Conservation (phyloP, 2,888 invertebrate genomes). For the Chloromyia formosa region DNA sequence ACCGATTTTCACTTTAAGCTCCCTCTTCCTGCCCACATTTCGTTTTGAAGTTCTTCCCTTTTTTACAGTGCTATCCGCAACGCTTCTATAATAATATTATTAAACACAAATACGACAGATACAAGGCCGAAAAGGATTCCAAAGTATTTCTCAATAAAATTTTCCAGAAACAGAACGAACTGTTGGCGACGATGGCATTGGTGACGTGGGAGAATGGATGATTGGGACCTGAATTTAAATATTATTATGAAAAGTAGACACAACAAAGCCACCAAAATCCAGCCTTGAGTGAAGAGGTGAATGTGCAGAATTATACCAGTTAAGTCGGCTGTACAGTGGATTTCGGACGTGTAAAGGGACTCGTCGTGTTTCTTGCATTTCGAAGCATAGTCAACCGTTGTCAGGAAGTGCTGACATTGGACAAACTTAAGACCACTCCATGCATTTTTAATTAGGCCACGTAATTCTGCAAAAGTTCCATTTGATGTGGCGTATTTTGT, state of each 20-base stretch:
- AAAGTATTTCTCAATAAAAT: neutral
- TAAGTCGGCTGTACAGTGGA: neutral
- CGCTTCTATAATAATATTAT: neutral
- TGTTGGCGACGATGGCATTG: too few relatives aligned
- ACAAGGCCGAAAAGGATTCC: slow-evolving; percentile 3
- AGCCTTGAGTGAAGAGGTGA: neutral
- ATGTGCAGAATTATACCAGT: neutral
- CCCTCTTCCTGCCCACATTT: slow-evolving; percentile 6
- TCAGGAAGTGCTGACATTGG: slow-evolving; percentile 11
- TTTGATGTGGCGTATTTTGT: slow-evolving; percentile 45
- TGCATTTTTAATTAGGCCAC: slow-evolving; percentile 50
- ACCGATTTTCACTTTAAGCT: slow-evolving; percentile 36
- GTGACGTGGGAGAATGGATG: neutral
- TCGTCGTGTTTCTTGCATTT: neutral
- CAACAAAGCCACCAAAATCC: neutral
- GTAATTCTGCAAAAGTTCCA: slow-evolving; percentile 44
- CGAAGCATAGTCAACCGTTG: neutral
- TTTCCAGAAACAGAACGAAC: neutral
- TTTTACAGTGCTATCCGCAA: neutral
- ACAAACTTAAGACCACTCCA: slow-evolving; percentile 36
- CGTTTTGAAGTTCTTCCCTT: slow-evolving; percentile 7
- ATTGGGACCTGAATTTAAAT: slow-evolving; percentile 33
- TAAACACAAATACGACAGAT: neutral
- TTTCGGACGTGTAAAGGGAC: neutral
- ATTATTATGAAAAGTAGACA: slow-evolving; percentile 14